Base-by-base conservation (phyloP, 1,140 invertebrate species). In the Andrena cerasifolii region DNA sequence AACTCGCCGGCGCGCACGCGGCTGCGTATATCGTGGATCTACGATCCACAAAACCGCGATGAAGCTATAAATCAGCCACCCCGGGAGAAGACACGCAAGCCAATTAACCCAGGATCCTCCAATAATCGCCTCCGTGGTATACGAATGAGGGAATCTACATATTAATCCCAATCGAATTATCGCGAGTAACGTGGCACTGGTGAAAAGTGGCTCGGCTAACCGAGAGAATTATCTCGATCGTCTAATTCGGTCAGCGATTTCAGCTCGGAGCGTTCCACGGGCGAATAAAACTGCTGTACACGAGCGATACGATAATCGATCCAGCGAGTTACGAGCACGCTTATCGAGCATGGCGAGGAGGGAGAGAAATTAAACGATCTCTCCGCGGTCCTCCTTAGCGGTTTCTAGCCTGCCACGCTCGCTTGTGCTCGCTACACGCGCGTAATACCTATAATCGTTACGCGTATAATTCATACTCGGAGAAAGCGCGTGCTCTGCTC, bases 11-110 rank as follows among this genome's bases (percentile, higher is more conserved):
- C 16, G 53, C n/a, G 31, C 31, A 58, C 49, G 73, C 49, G 63
- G 40, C 21, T 56, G 62, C 80, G 70, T 61, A 65, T 33, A 54
- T 47, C 47, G 63, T 21, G 70, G 16, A 76, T 75, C 63, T 70
- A 65, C 73, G 63, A 76, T 78, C 21, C 21, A 56, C 43, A 59
- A 72, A 58, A 70, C 86, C 78, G 79, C 88, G 88, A 91, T 91
- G 89, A 91, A 91, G 89, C 88, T 86, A 91, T 91, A 91, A 91
- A 91, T 91, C 87, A 81, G 76, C 58, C 59, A 51, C 82, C 79
- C 66, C 77, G 74, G 6, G 80, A 83, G 88, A 91, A 90, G 89
- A 91, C 90, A 91, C 90, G 89, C 89, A 87, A 92, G 78, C 89
- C 90, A 89, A 91, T 91, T 90, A 89, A 86, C 84, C 79, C 81